Base-by-base conservation (phyloP, 2,113 vertebrate species). In the Pollimyrus isidori region DNA sequence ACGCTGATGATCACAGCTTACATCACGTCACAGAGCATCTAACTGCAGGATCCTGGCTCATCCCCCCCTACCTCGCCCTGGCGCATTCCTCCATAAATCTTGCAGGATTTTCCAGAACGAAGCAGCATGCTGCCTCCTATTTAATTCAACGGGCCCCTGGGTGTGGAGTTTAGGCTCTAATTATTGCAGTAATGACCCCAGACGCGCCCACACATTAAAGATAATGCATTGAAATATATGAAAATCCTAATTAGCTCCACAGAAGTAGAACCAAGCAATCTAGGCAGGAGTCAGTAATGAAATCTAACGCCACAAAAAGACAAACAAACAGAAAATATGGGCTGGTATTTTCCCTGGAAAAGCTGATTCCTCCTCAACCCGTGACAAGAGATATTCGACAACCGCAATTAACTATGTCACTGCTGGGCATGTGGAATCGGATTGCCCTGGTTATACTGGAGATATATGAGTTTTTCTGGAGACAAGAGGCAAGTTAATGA, bases 181-280 rank as follows among this genome's bases (percentile, higher is more conserved):
- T 95, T 94, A 93, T 91, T 90, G 89, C 92, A 92, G 91, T 94
- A 95, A 95, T 94, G 93, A 95, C 94, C 93, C 92, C 91, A 92
- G 90, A 93, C 93, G 92, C 93, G 92, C 94, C 92, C 94, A 94
- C 94, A 94, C 91, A 94, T 94, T 94, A 94, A 93, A 92, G 90
- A 93, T 95, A 95, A 95, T 93, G 87, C 91, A 94, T 95, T 94
- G 90, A 94, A 95, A 95, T 95, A 91, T 94, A 95, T 94, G 94
- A 92, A 95, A 95, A 94, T 94, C 94, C 93, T 93, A 94, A 95
- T 95, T 94, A 94, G 93, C 92, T 91, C 90, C 92, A 93, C 92
- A 90, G 91, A 92, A 92, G 91, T 91, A 91, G 93, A 94, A 94
- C 93, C 94, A 91, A 89, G 88, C 92, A 91, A 93, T 94, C 92